Evolutionary conservation across 2,888 invertebrate genomes (phyloP), one percentile per base, ranked within the genome.

Genomic region (Acheta domesticus): DNA sequence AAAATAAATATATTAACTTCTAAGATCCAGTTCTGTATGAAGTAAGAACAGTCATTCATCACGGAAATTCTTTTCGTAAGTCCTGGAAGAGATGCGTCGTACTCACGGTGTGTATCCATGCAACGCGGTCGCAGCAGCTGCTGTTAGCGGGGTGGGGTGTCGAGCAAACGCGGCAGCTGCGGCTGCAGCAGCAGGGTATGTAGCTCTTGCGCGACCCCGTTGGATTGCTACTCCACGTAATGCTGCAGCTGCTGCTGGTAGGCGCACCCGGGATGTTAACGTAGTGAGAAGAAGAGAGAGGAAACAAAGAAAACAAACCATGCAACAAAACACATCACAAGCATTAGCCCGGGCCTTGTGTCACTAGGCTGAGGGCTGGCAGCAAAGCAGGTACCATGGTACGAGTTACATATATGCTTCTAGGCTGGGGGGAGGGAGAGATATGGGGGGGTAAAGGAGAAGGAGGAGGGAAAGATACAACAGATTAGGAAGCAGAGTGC

Each of bases 51-150:
- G 36, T 36, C 0, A 36, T 36, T 36, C 36, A 36, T 8, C 8
- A 36, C 36, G 36, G 36, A 36, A 36, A 36, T 36, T 36, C 36
- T 8, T 8, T 36, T 36, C 36, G 36, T 36, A 36, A 36, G 36
- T 36, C 36, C 36, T 36, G 36, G 36, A 36, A 36, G 8, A 36
- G 36, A 36, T 5, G 36, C 36, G 36, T 36, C 36, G 87, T 92
- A 94, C 94, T 94, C 92, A 94, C 95, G 94, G 95, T 88, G 96
- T 93, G 89, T 95, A 96, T 86, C 96, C 95, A 91, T 95, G 95
- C 88, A 94, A 90, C 87, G 93, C 91, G 87, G 92, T 90, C 85
- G 93, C 92, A 86, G 90, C 91, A 86, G 93, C 92, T 84, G 92
- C 91, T 82, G 92, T 91, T 86, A 92, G 86, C 74, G 92, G 91